Conservation (phyloP, 2,888 invertebrate species). For the Lycocerus yunnanus region DNA sequence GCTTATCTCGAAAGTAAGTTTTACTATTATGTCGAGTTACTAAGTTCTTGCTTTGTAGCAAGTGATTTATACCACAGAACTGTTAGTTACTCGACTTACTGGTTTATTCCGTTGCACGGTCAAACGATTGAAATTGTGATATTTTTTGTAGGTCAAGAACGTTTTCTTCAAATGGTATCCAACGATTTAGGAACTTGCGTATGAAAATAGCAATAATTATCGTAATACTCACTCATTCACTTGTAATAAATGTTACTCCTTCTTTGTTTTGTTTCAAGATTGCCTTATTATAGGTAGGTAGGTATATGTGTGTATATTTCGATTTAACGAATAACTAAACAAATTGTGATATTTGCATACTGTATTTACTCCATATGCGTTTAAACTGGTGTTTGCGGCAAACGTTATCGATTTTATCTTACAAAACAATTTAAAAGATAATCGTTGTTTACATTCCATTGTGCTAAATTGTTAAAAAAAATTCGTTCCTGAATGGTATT, state of each 20-base stretch:
- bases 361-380: neutral
- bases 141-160: conserved; percentile 64
- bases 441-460: neutral
- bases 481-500: neutral
- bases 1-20: conserved; percentile 87
- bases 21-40: neutral
- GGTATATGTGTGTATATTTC: conserved; percentile 18
- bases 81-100: no score
- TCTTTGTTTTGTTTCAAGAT: conserved; percentile 23
- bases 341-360: conserved; percentile 29
- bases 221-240: conserved; percentile 12
- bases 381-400: neutral
- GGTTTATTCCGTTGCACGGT: no score
- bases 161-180: conserved; percentile 66
- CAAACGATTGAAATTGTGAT: neutral
- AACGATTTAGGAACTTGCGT: conserved; percentile 66
- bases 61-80: no score
- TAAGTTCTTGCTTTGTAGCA: neutral
- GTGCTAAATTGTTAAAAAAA: neutral
- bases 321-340: conserved; percentile 24
- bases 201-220: conserved; percentile 48
- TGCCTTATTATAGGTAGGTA: conserved; percentile 28
- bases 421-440: neutral
- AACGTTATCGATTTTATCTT: neutral
- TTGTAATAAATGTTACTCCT: conserved; percentile 20